Percentiles rank a stretch among this genome's conserved stretches.
Conservation (phyloP, 2,113 vertebrate species). For the Ceyx cyanopectus region DNA sequence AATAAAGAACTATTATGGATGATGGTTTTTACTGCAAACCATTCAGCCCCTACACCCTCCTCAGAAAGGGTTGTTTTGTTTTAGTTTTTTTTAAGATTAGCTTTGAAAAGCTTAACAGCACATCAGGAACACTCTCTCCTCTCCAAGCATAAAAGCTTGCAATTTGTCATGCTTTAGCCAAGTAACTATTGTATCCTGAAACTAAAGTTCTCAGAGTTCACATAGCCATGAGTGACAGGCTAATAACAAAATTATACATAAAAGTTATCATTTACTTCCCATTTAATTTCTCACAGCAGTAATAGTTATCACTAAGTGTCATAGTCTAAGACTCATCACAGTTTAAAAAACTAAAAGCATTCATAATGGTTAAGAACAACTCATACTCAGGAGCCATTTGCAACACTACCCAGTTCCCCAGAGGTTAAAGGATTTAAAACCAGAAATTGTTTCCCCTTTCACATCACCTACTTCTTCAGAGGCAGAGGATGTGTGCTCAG, state of each 20-base stretch:
- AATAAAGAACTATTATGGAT: neutral
- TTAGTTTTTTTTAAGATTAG: neutral
- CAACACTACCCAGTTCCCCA: neutral
- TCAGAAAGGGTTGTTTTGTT: rapidly evolving
- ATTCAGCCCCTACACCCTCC: neutral
- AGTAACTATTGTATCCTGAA: neutral
- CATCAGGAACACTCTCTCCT: neutral
- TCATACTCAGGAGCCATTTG: neutral
- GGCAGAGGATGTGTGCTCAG: constrained; percentile 81
- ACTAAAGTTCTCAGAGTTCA: neutral
- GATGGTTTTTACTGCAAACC: neutral
- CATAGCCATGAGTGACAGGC: neutral
- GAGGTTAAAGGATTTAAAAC: neutral
- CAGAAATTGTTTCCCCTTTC: neutral
- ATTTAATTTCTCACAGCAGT: neutral
- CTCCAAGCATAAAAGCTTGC: neutral
- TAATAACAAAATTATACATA: neutral
- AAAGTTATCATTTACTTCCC: neutral
- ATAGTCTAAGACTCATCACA: neutral
- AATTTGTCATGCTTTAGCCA: neutral
- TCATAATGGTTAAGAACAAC: neutral
- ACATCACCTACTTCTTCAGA: constrained; percentile 88
- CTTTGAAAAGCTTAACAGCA: neutral
- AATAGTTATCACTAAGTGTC: neutral
- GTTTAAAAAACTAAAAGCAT: neutral